A percentile compares a stretch with the other conserved stretches of the same genome.
phyloP scores from a whole-genome alignment of 23 tunicate genomes.

The Styela plicata region DNA sequence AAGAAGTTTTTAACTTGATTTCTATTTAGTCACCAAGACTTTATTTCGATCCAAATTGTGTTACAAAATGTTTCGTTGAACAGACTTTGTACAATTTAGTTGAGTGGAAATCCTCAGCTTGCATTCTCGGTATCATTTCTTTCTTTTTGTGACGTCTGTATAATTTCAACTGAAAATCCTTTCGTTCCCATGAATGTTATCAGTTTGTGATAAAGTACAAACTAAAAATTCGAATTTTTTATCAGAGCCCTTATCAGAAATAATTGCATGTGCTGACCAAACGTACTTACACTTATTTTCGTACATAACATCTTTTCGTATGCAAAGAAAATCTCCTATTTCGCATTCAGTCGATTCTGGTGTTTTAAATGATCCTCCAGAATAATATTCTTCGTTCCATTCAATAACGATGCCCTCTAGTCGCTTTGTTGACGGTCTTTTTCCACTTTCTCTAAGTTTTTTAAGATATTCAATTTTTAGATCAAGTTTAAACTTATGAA shows the following conservation, averaged over 20 bases:
- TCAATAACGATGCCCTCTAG: background rate
- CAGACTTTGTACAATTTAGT: too few species aligned
- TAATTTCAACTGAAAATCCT: too few species aligned
- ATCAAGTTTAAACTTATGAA: too few species aligned
- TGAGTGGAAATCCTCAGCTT: too few species aligned
- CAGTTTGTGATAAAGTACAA: background rate
- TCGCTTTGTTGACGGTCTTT: background rate
- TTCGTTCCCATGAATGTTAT: too few species aligned
- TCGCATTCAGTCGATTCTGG: background rate
- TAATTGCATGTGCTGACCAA: background rate
- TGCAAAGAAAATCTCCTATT: background rate
- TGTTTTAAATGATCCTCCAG: background rate
- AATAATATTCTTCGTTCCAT: background rate
- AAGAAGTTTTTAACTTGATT: too few species aligned
- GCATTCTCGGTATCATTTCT: too few species aligned
- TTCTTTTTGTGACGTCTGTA: too few species aligned
- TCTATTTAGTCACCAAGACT: too few species aligned
- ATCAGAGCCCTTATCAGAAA: background rate
- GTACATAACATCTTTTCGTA: background rate
- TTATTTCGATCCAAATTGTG: too few species aligned
- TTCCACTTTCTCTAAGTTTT: background rate
- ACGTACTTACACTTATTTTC: background rate
- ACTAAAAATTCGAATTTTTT: background rate
- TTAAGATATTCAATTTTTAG: background rate
- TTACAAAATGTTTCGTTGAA: too few species aligned